Evolutionary conservation across 2,113 vertebrate species (phyloP).

Genomic region (Boulengeromyrus knoepffleri): DNA sequence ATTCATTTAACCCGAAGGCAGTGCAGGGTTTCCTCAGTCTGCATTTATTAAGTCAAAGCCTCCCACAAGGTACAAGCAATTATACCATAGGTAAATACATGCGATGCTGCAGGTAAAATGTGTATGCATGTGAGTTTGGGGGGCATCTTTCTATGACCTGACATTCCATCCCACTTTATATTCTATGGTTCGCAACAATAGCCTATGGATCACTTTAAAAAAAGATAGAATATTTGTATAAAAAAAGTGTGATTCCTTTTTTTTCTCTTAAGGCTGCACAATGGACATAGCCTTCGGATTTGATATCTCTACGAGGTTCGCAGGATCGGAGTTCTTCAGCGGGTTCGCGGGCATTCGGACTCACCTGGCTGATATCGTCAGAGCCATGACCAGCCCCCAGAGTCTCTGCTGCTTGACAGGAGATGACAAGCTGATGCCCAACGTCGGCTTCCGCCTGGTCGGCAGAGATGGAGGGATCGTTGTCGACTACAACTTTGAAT

Average conservation of each 20-base stretch:
- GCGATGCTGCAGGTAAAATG: background rate
- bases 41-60: background rate
- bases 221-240: background rate
- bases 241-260: background rate
- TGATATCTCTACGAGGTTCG: slow-evolving; percentile 55
- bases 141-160: background rate
- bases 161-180: background rate
- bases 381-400: slow-evolving; percentile 43
- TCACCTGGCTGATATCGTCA: slow-evolving; percentile 56
- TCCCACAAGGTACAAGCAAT: background rate
- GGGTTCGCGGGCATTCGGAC: slow-evolving; percentile 51
- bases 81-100: background rate
- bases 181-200: background rate
- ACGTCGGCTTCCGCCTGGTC: slow-evolving; percentile 58
- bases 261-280: slow-evolving; percentile 55
- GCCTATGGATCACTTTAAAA: background rate
- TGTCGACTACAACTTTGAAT: slow-evolving; percentile 64
- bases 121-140: background rate
- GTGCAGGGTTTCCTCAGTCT: background rate
- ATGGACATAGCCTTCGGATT: slow-evolving; percentile 72
- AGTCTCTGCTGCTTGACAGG: slow-evolving; percentile 55
- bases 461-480: slow-evolving; percentile 27
- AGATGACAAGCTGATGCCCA: slow-evolving; percentile 19
- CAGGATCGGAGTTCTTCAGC: slow-evolving; percentile 29
- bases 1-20: background rate